Conservation (phyloP, 1,140 invertebrate genomes). For the Pararge aegeria region DNA sequence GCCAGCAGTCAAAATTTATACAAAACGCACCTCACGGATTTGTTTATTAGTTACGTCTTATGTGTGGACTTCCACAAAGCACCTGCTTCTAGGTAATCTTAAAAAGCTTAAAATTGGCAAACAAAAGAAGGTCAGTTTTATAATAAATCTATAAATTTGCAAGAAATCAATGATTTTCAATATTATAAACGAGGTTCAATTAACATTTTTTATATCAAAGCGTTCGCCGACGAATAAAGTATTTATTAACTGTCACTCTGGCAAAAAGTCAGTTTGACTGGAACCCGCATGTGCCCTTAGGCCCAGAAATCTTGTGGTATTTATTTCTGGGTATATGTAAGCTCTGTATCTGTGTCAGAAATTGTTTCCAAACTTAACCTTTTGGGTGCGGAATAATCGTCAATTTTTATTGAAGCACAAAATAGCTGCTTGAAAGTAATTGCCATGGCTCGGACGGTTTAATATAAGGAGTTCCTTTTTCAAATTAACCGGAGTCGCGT, state of each 20-base stretch:
- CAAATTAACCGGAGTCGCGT: neutral
- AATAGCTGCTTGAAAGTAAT: neutral
- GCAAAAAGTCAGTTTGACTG: conserved; percentile 4
- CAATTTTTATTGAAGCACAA: conserved; percentile 5
- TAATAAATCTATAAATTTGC: no score
- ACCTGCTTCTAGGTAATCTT: no score
- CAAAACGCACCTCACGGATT: no score
- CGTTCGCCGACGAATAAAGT: neutral
- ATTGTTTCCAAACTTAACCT: conserved; percentile 1
- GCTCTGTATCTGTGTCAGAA: conserved; percentile 9
- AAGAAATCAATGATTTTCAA: neutral
- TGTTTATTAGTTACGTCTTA: no score
- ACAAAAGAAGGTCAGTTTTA: no score
- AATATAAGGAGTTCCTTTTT: neutral
- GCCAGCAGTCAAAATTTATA: no score
- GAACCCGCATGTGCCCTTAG: conserved; percentile 10
- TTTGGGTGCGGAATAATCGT: conserved; percentile 3
- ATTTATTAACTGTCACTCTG: neutral
- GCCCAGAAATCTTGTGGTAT: conserved; percentile 16
- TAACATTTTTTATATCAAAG: neutral
- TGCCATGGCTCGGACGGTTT: neutral
- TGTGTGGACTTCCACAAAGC: no score
- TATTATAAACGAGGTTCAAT: neutral
- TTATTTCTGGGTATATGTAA: conserved; percentile 14
- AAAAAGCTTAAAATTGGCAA: no score